Evolutionary conservation across 2,797 vertebrate genomes (phyloP).

Genomic region (Crypturellus tataupa): DNA sequence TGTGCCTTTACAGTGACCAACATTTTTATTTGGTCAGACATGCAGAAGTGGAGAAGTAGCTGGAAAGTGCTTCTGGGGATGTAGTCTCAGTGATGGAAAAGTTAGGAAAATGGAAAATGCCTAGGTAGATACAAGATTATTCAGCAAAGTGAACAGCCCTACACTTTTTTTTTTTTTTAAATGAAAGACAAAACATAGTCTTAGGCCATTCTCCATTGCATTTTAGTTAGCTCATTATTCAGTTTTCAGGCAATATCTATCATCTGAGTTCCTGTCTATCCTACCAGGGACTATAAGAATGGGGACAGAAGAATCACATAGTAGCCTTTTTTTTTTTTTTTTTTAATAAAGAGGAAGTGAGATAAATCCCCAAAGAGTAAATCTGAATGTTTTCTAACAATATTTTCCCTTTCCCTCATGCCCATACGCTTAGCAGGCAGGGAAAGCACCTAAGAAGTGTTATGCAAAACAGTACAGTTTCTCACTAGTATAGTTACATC

Average conservation of each 20-base stretch:
- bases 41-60: neutral
- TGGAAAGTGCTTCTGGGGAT: neutral
- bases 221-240: neutral
- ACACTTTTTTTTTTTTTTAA: neutral
- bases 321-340: neutral
- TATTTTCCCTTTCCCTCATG: neutral
- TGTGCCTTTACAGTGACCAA: neutral
- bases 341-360: neutral
- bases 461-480: conserved; percentile 10
- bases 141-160: neutral
- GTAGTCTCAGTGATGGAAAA: neutral
- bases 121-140: neutral
- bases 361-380: neutral
- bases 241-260: neutral
- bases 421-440: conserved; percentile 26
- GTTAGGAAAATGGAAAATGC: neutral
- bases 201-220: neutral
- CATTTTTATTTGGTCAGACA: conserved; percentile 6
- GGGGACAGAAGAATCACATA: neutral
- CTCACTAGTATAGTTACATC: conserved; percentile 24
- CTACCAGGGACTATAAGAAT: neutral
- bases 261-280: neutral
- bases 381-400: neutral
- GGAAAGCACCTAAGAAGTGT: conserved; percentile 17
- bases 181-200: neutral